Evolutionary conservation across 2,113 vertebrate species (phyloP).

Genomic region (Hydropotes inermis): DNA sequence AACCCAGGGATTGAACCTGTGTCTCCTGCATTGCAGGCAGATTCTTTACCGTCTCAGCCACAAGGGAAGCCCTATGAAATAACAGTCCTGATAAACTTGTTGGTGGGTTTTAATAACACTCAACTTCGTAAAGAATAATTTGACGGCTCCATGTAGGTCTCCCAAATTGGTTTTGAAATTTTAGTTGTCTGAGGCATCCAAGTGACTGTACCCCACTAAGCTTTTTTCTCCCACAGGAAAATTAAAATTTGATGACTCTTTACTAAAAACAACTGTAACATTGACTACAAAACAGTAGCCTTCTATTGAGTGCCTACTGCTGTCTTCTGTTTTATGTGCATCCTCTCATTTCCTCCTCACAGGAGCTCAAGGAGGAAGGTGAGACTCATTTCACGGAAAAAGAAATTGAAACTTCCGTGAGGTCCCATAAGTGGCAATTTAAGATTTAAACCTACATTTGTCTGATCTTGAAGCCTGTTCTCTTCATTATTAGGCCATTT

Average conservation of each 20-base stretch:
- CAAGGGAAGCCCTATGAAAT: background rate
- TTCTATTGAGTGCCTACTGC: background rate
- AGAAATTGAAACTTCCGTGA: background rate
- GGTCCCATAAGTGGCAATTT: background rate
- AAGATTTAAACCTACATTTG: background rate
- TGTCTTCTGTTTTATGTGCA: background rate
- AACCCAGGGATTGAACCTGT: background rate
- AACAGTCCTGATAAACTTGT: background rate
- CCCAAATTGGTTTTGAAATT: background rate
- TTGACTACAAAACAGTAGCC: background rate
- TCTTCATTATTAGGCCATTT: background rate
- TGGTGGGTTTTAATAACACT: background rate
- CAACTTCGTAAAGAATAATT: background rate
- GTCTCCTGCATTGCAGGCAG: background rate
- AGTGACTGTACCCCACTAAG: background rate
- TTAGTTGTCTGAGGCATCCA: background rate
- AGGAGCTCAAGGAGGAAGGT: background rate
- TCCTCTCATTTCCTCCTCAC: background rate
- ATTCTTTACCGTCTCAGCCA: background rate
- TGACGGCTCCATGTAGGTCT: background rate
- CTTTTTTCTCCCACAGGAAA: background rate
- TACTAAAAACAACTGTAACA: background rate
- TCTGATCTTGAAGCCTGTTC: background rate
- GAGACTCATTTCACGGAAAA: background rate
- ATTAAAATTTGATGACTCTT: background rate